Evolutionary conservation across 2,888 invertebrate genomes (phyloP), one percentile per base, ranked within the genome.

Genomic region (Gortyna flavago): DNA sequence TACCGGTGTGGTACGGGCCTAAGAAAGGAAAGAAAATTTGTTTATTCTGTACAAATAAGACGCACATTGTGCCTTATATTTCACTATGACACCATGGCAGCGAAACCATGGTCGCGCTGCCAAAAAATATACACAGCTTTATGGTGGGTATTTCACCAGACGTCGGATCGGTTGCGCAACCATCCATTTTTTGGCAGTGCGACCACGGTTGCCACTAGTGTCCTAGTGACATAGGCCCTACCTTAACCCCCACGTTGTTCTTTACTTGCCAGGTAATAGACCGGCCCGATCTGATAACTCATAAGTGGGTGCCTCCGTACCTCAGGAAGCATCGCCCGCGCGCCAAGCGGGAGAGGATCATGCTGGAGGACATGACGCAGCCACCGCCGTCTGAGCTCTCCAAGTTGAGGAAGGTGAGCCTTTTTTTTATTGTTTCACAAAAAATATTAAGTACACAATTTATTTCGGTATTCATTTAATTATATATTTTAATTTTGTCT

Each of bases 291-390:
- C 35, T 96, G 2, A 86, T 77, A 13, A 91, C 88, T 0, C 91
- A 91, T 0, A 90, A 67, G 1, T 96, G 96, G 96, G 91, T 96
- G 2, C 96, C 96, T 0, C 96, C 96, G 0, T 93, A 93, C 84
- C 74, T 83, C 72, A 88, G 93, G 13, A 83, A 90, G 2, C 89
- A 91, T 0, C 80, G 92, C 0, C 86, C 85, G 0, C 89, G 94
- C 0, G 90, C 92, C 0, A 92, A 88, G 61, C 87, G 87, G 2
- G 77, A 11, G 41, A 87, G 95, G 9, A 93, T 95, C 13, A 92
- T 94, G 0, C 73, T 88, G 0, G 95, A 96, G 3, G 90, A 94
- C 38, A 81, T 96, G 2, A 94, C 93, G 0, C 90, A 93, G 59
- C 93, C 94, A 0, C 75, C 94, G 9, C 92, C 93, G 0, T 44